Percentiles rank a stretch among this genome's conserved stretches.
phyloP scores from a whole-genome alignment of 2,888 invertebrate genomes.

The Pyrgus malvae region DNA sequence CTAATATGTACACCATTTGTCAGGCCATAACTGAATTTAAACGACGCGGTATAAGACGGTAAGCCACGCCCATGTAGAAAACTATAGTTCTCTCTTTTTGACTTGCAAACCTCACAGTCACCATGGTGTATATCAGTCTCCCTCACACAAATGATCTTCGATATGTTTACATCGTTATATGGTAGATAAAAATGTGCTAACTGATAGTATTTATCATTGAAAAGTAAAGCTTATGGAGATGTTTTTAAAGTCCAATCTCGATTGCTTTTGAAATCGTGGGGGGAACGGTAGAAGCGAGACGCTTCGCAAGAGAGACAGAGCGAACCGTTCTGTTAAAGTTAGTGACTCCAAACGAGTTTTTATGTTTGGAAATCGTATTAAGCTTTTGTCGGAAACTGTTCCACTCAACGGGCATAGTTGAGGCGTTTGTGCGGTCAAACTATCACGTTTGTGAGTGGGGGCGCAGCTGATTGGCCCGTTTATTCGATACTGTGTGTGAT shows the following conservation, averaged over 20 bases:
- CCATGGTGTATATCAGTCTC: conserved; percentile 46
- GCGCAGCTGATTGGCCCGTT: conserved; percentile 72
- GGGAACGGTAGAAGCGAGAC: conserved; percentile 72
- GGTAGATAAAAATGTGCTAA: conserved; percentile 57
- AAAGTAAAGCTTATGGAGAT: conserved; percentile 33
- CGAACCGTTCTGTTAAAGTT: conserved; percentile 75
- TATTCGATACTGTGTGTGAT: conserved; percentile 66
- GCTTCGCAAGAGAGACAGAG: conserved; percentile 63
- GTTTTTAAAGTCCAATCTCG: conserved; percentile 36
- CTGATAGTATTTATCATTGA: conserved; percentile 32
- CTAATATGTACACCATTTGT: conserved; percentile 82
- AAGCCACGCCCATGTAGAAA: conserved; percentile 62
- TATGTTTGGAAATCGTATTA: conserved; percentile 82
- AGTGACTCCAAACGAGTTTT: conserved; percentile 80
- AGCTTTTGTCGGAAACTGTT: conserved; percentile 82
- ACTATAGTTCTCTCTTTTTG: conserved; percentile 49
- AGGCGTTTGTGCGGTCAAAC: conserved; percentile 78
- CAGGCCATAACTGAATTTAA: conserved; percentile 82
- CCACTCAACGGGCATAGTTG: conserved; percentile 80
- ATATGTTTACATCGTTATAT: conserved; percentile 63
- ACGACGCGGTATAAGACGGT: conserved; percentile 67
- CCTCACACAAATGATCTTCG: conserved; percentile 54
- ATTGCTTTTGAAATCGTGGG: conserved; percentile 47
- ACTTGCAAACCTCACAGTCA: conserved; percentile 27
- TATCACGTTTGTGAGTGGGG: conserved; percentile 65